Conservation (phyloP, 2,888 invertebrate genomes). For the Caradrina clavipalpis region DNA sequence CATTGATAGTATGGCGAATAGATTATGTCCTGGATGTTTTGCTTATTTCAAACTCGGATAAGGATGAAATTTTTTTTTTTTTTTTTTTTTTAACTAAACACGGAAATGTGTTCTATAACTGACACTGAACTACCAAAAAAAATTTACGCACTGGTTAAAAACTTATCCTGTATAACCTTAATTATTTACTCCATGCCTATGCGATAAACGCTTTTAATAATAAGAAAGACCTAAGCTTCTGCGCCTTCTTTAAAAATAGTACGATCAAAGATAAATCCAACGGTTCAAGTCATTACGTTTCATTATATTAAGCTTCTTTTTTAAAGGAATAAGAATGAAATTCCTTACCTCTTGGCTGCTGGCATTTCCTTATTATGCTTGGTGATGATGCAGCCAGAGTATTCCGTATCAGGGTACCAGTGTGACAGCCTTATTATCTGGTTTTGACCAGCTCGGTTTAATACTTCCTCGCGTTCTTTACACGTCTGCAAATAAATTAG, state of each 20-base stretch:
- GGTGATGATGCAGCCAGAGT: slow-evolving; percentile 91
- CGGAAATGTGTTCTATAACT: too few species aligned
- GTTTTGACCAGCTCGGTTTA: slow-evolving; percentile 93
- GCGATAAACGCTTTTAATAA: too few species aligned
- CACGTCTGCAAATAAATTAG: slow-evolving; percentile 92
- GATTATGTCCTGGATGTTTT: too few species aligned
- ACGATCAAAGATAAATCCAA: neutral
- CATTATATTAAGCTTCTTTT: neutral
- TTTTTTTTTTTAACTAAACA: too few species aligned
- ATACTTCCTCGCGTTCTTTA: slow-evolving; percentile 93
- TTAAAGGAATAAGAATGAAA: neutral
- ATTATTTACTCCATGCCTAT: too few species aligned
- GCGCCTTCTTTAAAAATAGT: neutral
- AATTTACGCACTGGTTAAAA: too few species aligned
- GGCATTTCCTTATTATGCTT: slow-evolving; percentile 84
- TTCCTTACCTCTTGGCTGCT: slow-evolving; percentile 80
- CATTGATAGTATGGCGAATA: too few species aligned
- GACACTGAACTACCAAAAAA: too few species aligned
- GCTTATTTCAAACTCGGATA: too few species aligned
- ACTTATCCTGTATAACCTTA: too few species aligned
- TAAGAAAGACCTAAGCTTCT: too few species aligned
- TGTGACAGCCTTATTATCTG: slow-evolving; percentile 95
- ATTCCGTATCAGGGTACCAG: slow-evolving; percentile 90
- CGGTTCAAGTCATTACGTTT: neutral
- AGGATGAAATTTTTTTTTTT: too few species aligned